A percentile compares a stretch with the other conserved stretches of the same genome.
phyloP scores from a whole-genome alignment of 1,140 invertebrate genomes.

The Halictus rubicundus region DNA sequence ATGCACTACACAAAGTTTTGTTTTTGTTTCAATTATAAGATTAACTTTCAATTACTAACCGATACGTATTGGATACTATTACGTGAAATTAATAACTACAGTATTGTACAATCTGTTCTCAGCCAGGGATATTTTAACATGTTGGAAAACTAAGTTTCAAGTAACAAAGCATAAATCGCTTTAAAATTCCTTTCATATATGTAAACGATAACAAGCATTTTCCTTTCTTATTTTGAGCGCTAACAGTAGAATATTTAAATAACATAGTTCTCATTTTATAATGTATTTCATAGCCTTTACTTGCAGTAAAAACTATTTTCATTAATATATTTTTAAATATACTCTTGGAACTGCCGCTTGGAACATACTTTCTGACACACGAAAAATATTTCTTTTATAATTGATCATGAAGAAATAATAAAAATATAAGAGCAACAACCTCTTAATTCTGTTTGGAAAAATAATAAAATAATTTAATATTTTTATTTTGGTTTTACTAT shows the following conservation, averaged over 20 bases:
- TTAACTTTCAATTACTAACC: slow-evolving; percentile 59
- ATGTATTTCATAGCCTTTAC: slow-evolving; percentile 26
- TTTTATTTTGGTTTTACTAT: background rate
- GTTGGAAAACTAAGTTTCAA: slow-evolving; percentile 27
- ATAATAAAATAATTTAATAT: background rate
- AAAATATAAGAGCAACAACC: background rate
- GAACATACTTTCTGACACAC: slow-evolving; percentile 36
- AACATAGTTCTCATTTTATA: slow-evolving; percentile 46
- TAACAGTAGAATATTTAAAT: slow-evolving; percentile 41
- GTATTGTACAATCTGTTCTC: slow-evolving; percentile 17
- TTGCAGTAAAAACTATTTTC: slow-evolving; percentile 13
- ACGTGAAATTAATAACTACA: slow-evolving; percentile 27
- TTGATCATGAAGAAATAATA: background rate
- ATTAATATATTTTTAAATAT: slow-evolving; percentile 30
- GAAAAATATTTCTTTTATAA: slow-evolving; percentile 13
- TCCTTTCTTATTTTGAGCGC: slow-evolving; percentile 32
- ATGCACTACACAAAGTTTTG: slow-evolving; percentile 40
- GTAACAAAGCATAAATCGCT: slow-evolving; percentile 29
- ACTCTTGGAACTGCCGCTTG: slow-evolving; percentile 8
- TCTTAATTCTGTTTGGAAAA: background rate
- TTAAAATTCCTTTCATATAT: slow-evolving; percentile 35
- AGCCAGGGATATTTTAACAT: background rate
- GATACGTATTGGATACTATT: slow-evolving; percentile 17
- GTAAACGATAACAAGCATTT: slow-evolving; percentile 28
- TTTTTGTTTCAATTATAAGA: slow-evolving; percentile 52